Base-by-base conservation (phyloP, 2,797 vertebrate genomes). In the Acipenser transmontanus region DNA sequence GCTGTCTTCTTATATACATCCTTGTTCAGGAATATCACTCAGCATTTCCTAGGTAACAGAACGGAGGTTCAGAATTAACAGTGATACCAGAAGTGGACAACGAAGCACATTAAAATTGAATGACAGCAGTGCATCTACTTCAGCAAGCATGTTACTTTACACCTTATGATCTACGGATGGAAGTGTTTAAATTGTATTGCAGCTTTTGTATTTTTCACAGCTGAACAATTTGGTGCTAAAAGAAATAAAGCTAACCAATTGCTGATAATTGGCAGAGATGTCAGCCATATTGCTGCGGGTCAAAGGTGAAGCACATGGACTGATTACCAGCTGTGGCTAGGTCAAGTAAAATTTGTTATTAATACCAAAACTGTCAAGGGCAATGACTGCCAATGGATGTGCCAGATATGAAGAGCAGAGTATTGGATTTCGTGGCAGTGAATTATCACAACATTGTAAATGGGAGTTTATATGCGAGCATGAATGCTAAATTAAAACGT, bases 191-290 rank as follows among this genome's bases (percentile, higher is more conserved):
- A 79, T 87, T 88, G 87, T 87, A 88, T 88, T 79, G 78, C 82
- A 47, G 49, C 13, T 50, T 54, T 62, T 62, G 65, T 68, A 66
- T 71, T 63, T 77, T 79, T 87, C 83, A 86, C 79, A 69, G 76
- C 74, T 78, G 71, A 79, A 91, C 89, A 90, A 92, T 92, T 93
- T 91, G 74, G 80, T 85, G 80, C 73, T 91, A 88, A 87, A 88
- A 93, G 34, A 95, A 95, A 95, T 89, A 93, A 89, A 86, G 73
- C 9, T 81, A 78, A 89, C 85, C 91, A 94, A 95, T 95, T 94
- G 89, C 79, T 66, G 80, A 90, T 94, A 94, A 95, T 94, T 94
- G 88, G 79, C 73, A 61, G 74, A 82, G 74, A 83, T 86, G 86
- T 86, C 87, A 88, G 80, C 82, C 82, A 61, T 72, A 75, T 80